Conservation (phyloP, 2,888 invertebrate species). For the Pemphredon lugubris region DNA sequence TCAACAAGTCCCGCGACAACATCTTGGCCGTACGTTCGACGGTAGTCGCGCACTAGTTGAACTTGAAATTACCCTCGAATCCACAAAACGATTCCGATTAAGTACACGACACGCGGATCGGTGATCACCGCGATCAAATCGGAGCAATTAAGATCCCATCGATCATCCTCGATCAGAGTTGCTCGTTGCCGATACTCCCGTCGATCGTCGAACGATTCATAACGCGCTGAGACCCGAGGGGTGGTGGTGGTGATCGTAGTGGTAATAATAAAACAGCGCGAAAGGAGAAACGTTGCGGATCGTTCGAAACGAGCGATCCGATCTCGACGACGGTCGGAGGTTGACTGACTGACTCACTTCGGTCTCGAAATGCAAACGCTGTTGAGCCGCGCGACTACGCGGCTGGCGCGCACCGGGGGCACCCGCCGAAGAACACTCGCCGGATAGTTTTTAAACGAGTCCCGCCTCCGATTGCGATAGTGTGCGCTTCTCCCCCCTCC, state of each 20-base stretch:
- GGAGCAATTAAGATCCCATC: background rate
- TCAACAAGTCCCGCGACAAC: constrained; percentile 67
- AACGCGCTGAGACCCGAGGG: constrained; percentile 19
- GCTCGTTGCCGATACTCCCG: constrained; percentile 4
- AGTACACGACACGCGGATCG: background rate
- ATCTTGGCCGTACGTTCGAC: constrained; percentile 33
- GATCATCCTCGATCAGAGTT: background rate
- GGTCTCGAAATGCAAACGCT: constrained; percentile 45
- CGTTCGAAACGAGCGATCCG: no score
- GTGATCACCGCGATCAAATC: background rate
- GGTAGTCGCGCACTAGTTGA: no score
- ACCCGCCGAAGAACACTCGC: constrained; percentile 59
- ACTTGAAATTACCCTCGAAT: no score
- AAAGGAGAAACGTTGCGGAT: no score
- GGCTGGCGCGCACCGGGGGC: constrained; percentile 53
- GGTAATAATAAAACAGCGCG: no score
- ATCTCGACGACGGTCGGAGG: constrained; percentile 58
- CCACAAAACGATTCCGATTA: no score
- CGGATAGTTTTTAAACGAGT: constrained; percentile 70
- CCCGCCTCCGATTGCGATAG: constrained; percentile 47
- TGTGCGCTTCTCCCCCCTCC: no score
- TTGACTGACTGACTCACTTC: constrained; percentile 63
- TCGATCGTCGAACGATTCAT: constrained; percentile 25
- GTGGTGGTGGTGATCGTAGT: no score
- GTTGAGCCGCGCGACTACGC: constrained; percentile 48